Evolutionary conservation across 2,797 vertebrate genomes (phyloP).

Genomic region (Scarus forsteni): DNA sequence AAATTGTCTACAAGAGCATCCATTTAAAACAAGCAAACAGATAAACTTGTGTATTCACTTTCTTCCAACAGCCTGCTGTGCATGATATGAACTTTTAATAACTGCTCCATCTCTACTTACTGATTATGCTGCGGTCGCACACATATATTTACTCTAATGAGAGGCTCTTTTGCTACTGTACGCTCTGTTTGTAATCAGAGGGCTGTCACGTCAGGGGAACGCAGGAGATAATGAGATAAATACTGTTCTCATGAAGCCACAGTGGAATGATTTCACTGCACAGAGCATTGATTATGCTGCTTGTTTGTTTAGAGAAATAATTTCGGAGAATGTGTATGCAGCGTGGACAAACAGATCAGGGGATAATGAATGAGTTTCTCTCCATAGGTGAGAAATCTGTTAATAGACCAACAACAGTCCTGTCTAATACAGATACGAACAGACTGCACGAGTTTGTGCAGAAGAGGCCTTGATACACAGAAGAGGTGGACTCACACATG

Average conservation of each 20-base stretch:
- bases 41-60: background rate
- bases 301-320: conserved; percentile 21
- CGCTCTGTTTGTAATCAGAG: conserved; percentile 31
- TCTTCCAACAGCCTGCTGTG: conserved; percentile 4
- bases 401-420: background rate
- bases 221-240: conserved; percentile 43
- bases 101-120: conserved; percentile 6
- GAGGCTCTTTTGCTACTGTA: conserved; percentile 38
- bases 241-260: conserved; percentile 15
- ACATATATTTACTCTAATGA: conserved; percentile 49
- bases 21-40: background rate
- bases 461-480: too few relatives aligned
- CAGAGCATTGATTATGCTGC: conserved; percentile 14
- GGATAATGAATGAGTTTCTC: conserved; percentile 1
- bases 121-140: conserved; percentile 35
- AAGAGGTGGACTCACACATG: too few relatives aligned
- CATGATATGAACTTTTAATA: conserved; percentile 20
- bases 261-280: conserved; percentile 23
- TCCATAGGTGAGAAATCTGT: conserved; percentile 5
- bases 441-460: background rate
- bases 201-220: conserved; percentile 26
- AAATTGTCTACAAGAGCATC: background rate
- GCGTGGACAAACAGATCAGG: background rate
- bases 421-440: background rate
- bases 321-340: conserved; percentile 3